Conservation (phyloP, 1,140 invertebrate genomes). For the Phenacoccus solenopsis region DNA sequence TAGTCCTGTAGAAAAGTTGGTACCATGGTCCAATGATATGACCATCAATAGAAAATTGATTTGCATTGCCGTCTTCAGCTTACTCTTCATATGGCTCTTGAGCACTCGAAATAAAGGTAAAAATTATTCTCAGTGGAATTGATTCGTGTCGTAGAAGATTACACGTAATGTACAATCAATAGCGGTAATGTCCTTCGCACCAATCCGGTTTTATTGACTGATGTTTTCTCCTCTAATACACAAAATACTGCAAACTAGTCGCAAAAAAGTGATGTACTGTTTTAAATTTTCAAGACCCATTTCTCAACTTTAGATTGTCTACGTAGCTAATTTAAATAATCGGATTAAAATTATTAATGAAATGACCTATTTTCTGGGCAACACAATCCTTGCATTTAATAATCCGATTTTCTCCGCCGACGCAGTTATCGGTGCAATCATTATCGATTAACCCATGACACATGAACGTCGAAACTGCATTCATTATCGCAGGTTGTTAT, state of each 20-base stretch:
- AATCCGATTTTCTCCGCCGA: neutral
- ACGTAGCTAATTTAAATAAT: too few relatives aligned
- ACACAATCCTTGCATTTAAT: neutral
- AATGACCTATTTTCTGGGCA: too few relatives aligned
- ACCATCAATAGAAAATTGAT: neutral
- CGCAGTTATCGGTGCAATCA: too few relatives aligned
- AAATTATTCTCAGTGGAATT: too few relatives aligned
- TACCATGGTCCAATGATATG: neutral
- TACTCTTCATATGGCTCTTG: neutral
- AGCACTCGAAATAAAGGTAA: neutral
- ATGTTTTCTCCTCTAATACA: too few relatives aligned
- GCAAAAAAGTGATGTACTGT: neutral
- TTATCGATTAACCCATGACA: too few relatives aligned
- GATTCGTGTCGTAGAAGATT: too few relatives aligned
- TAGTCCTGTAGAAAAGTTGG: too few relatives aligned
- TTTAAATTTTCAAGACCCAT: neutral
- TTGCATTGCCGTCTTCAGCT: neutral
- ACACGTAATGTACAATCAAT: too few relatives aligned
- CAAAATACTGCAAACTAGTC: neutral
- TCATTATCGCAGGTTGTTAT: neutral
- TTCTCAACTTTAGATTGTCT: neutral
- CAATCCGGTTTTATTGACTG: neutral
- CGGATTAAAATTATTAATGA: too few relatives aligned
- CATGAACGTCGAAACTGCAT: too few relatives aligned
- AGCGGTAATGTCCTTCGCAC: neutral